Evolutionary conservation across 2,797 vertebrate genomes (phyloP), one percentile per base, ranked within the genome.

Genomic region (Scolopax rusticola): DNA sequence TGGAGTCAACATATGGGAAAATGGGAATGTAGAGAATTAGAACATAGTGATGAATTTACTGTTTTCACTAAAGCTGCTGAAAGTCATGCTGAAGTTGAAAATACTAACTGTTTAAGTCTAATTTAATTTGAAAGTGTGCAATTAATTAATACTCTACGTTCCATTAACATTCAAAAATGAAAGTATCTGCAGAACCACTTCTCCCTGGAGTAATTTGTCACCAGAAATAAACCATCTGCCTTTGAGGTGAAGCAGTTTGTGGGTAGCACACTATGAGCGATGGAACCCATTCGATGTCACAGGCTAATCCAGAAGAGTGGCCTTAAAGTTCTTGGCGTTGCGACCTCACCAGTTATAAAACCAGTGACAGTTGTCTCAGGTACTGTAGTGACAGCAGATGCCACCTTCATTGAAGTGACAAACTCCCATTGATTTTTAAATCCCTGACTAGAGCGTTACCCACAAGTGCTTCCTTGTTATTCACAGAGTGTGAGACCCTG

Each of bases 61-160:
- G 11, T 79, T 92, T 89, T 70, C 33, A 61, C 74, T 83, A 56
- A 76, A 89, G 53, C 43, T 45, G 17, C 24, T 70, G 45, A 15
- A 82, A 89, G 36, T 48, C 43, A 36, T 30, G 25, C n/a, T 74
- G 45, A 73, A 82, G 23, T 36, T 85, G 57, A 63, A 90, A 82
- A 79, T 89, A 33, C 15, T 7, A 67, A 50, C 50, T 24, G 23
- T 74, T 76, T 82, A 82, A 76, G 18, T 84, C 43, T 92, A 84
- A 71, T 94, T 85, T 90, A 63, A 89, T 94, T 95, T 84, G 36
- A 53, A 95, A 78, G 50, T 54, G 68, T 75, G 83, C 61, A 77
- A 59, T 90, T 95, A 95, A 93, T 93, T 89, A 97, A 93, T 88
- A 71, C 28, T 56, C 60, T 60, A 33, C 15, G 41, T 40, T 40